These are phyloP conservation scores for Bombylius discolor DNA, from an alignment of 2,888 invertebrate genomes.

Conservation along the genomic window DNA sequence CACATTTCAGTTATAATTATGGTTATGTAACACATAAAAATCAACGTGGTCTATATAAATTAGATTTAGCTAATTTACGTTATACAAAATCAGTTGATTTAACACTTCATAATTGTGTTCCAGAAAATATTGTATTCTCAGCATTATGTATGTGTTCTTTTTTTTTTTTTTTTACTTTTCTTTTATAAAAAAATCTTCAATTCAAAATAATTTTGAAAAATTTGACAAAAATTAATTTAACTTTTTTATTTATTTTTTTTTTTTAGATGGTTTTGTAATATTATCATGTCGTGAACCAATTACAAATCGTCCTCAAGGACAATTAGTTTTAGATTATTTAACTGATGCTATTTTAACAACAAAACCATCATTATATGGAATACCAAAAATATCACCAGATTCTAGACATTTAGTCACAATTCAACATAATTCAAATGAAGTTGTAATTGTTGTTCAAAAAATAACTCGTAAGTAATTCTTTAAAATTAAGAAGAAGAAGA, in stretches of 20 bases:
- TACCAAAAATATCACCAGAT: slow-evolving; percentile 56
- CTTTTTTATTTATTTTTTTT: slow-evolving; percentile 1
- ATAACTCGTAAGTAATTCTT: slow-evolving; percentile 41
- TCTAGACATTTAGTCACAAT: slow-evolving; percentile 55
- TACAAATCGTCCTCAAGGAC: slow-evolving; percentile 48
- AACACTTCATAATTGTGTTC: slow-evolving; percentile 58
- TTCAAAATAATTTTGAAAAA: too few relatives aligned
- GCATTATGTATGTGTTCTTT: slow-evolving; percentile 48
- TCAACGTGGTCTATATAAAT: slow-evolving; percentile 57
- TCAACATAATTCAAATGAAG: slow-evolving; percentile 40
- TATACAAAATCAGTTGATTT: slow-evolving; percentile 59
- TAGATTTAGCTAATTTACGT: slow-evolving; percentile 56
- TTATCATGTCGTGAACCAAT: slow-evolving; percentile 57
- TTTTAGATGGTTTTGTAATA: slow-evolving; percentile 54
- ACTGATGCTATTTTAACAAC: slow-evolving; percentile 55
- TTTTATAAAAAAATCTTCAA: not conserved
- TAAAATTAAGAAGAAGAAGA: too few relatives aligned
- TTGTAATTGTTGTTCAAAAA: slow-evolving; percentile 50
- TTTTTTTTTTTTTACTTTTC: not conserved
- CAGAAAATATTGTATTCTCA: slow-evolving; percentile 53
- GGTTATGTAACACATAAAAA: slow-evolving; percentile 62
- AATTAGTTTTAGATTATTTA: slow-evolving; percentile 55
- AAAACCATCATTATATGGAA: slow-evolving; percentile 48
- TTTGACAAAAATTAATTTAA: not conserved
- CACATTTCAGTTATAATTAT: slow-evolving; percentile 48